Base-by-base conservation (phyloP, 1,140 invertebrate species). In the Dinothrombium tinctorium region DNA sequence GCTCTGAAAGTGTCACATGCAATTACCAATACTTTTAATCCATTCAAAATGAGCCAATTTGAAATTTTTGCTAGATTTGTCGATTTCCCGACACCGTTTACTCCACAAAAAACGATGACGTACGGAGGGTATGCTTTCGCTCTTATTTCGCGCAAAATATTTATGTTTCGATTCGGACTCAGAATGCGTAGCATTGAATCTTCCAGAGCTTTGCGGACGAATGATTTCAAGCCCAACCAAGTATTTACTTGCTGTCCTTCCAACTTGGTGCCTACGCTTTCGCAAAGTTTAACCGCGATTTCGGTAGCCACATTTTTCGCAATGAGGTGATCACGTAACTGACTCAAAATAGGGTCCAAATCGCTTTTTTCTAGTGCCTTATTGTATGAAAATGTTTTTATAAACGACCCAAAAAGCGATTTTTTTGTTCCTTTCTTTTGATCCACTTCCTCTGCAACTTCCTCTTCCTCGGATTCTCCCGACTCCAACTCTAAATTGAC, bases 51-150 rank as follows among this genome's bases (percentile, higher is more conserved):
- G 37, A 99, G 62, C 94, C 94, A 99, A 58, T 98, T 99, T 54
- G 86, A 87, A 41, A 99, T 94, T 71, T 99, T 99, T 2, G 94
- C 92, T 26, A 99, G 62, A 65, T 99, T 99, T 2, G 94, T 99
- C 0, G 89, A 96, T 56, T 99, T 99, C 35, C 94, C 94, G 2
- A 99, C 94, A 31, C 94, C 94, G 59, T 99, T 99, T 0, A 99
- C 94, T 35, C 94, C 94, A 63, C 94, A 99, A 56, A 99, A 99
- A 0, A 82, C 72, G 63, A 98, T 83, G 2, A 86, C 76, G 59
- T 89, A 99, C 0, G 94, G 90, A 47, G 73, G 64, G 37, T 73
- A 68, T 50, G 80, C 74, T 2, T 84, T 76, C 52, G 95, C 84
- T 46, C 89, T 60, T 15, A 89, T 86, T 58, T 99, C 94, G 43